Evolutionary conservation across 2,888 invertebrate genomes (phyloP).

Genomic region (Hydrotaea cyrtoneurina): DNA sequence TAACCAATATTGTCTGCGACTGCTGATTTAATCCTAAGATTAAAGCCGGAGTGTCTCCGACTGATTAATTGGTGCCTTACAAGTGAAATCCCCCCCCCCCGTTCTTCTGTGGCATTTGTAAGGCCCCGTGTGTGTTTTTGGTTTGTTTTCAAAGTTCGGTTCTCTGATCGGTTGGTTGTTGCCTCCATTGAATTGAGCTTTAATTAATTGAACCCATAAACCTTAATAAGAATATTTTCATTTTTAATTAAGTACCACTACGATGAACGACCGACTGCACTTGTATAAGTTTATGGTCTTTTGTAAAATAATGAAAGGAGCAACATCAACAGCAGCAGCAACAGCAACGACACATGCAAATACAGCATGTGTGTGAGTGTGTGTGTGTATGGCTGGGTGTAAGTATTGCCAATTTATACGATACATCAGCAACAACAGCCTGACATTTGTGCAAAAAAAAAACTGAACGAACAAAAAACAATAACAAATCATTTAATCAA

Average conservation of each 20-base stretch:
- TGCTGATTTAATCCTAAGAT: no score
- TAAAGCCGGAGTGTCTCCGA: no score
- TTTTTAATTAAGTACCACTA: conserved; percentile 46
- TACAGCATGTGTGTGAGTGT: background rate
- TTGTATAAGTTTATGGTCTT: background rate
- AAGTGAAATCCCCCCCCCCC: no score
- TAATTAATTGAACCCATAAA: conserved; percentile 57
- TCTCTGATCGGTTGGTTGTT: background rate
- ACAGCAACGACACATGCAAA: background rate
- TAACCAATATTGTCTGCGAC: no score
- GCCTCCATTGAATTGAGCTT: background rate
- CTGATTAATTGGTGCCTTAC: no score
- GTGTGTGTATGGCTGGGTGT: background rate
- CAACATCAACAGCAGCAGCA: background rate
- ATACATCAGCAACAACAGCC: conserved; percentile 3
- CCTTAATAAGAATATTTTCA: conserved; percentile 46
- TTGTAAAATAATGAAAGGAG: conserved; percentile 11
- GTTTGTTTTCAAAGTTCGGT: no score
- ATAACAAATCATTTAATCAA: conserved; percentile 58
- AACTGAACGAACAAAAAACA: background rate
- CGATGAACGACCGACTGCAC: background rate
- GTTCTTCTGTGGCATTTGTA: no score
- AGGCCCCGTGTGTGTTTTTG: no score
- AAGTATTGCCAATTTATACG: conserved; percentile 39
- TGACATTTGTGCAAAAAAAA: background rate